Base-by-base conservation (phyloP, 2,888 invertebrate genomes). In the Ormyrus labotus region DNA sequence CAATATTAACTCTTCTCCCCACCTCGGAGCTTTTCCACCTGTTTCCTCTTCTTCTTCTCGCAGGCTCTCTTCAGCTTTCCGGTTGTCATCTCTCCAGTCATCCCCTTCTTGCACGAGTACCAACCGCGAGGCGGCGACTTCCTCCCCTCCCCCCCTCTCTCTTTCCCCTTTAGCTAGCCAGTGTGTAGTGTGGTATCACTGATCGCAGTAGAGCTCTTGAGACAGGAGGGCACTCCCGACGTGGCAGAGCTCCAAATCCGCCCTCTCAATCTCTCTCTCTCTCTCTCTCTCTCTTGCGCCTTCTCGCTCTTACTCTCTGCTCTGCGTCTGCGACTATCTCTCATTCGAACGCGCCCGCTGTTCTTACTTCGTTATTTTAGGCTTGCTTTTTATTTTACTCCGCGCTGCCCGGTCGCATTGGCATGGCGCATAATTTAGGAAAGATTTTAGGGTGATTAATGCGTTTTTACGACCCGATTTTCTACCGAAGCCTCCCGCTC, bases 181-280 rank as follows among this genome's bases (percentile, higher is more conserved):
- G 19, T 55, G n/a, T 88, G 85, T 87, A 89, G 88, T 88, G 88
- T 88, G 86, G 88, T 90, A 90, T 90, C 90, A 89, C 89, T 89
- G 90, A 90, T 90, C 89, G 87, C 83, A 87, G 89, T 90, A 90
- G 90, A 86, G 89, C 89, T 85, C 90, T 90, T 86, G 86, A 89
- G 87, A 84, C 83, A 88, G 84, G 85, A 89, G 89, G 86, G 88
- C 88, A 86, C 89, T 89, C 88, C 86, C 84, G 84, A 87, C 86
- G 87, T 90, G 90, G 90, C 90, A 89, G 86, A 87, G 87, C 88
- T 90, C 90, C 90, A 90, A 90, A 90, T 88, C 87, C 85, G 85
- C 84, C 87, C 78, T 78, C 78, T 81, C 68, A 8, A 63, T n/a
- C 10, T 45, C 73, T 53, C 51, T 48, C 13, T 10, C 19, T 60